Evolutionary conservation across 2,797 vertebrate species (phyloP).

Genomic region (Setipinna tenuifilis): DNA sequence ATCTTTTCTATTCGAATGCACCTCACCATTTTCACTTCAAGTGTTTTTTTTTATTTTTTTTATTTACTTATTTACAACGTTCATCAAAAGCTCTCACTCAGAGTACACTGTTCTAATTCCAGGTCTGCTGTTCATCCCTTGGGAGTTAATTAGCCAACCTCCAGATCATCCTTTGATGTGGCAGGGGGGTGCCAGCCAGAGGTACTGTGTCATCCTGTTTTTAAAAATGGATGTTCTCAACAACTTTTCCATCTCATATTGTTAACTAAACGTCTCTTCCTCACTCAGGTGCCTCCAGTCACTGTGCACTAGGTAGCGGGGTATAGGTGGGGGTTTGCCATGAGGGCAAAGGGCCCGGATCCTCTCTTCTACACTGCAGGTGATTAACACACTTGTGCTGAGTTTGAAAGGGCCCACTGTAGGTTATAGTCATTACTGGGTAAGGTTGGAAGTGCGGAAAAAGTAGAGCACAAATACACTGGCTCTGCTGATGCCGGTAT

Average conservation of each 20-base stretch:
- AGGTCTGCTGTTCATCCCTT: constrained; percentile 44
- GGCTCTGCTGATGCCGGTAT: constrained; percentile 26
- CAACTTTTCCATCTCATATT: neutral
- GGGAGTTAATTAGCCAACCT: constrained; percentile 53
- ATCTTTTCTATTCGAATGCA: neutral
- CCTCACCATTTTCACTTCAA: neutral
- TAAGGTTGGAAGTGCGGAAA: constrained; percentile 43
- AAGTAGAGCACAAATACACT: constrained; percentile 44
- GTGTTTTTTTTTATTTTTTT: neutral
- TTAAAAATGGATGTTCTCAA: constrained; percentile 34
- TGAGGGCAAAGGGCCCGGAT: neutral
- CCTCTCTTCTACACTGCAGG: neutral
- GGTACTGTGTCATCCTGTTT: constrained; percentile 35
- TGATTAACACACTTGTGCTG: constrained; percentile 44
- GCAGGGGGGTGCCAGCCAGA: constrained; percentile 33
- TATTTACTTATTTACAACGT: constrained; percentile 32
- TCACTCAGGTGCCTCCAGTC: neutral
- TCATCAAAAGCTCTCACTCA: constrained; percentile 44
- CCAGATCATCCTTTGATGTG: constrained; percentile 43
- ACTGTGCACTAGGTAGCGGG: neutral
- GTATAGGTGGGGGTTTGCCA: constrained; percentile 15
- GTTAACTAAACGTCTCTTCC: neutral
- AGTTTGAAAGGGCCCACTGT: neutral
- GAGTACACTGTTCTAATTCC: constrained; percentile 40
- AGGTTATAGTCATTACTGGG: constrained; percentile 45